Base-by-base conservation (phyloP, 2,888 invertebrate species). In the Dynastes hyllus region DNA sequence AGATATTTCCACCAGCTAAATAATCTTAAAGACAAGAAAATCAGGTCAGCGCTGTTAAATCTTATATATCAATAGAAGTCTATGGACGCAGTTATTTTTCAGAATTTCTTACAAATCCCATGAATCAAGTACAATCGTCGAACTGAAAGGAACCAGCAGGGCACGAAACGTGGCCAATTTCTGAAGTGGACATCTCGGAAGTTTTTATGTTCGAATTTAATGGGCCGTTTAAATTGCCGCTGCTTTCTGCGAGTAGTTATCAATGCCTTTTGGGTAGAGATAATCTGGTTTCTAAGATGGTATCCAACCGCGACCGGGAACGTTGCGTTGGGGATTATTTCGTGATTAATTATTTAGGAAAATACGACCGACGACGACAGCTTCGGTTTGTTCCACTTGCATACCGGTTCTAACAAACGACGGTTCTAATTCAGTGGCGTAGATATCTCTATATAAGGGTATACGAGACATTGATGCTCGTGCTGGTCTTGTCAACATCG, bases 151-250 rank as follows among this genome's bases (percentile, higher is more conserved):
- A 80, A 55, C 66, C 53, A 53, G 45, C 51, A 16, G 77, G n/a
- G 79, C 79, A 76, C 63, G 61, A 79, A 80, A 79, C 78, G 77
- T 77, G 80, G 80, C 81, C 82, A 82, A 84, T 85, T 84, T 84
- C 84, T 84, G 84, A 83, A 82, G 82, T 84, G 83, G 85, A 84
- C 83, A 83, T 82, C 80, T 83, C 78, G 79, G 83, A 84, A 82
- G 83, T 84, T 85, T 84, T 83, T 84, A 83, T 83, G 84, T 83
- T 79, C 80, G 53, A 79, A 82, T 84, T 85, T 85, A 85, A 85
- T 85, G 85, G 84, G 65, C 82, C 84, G 83, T 82, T 82, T 82
- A 83, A 84, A 83, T 83, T 80, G 82, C 73, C 77, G 80, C 80
- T 80, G 82, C 61, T 75, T 75, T 27, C 73, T 75, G 69, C 78